phyloP scores from a whole-genome alignment of 2,797 vertebrate genomes.

The Mareca strepera region DNA sequence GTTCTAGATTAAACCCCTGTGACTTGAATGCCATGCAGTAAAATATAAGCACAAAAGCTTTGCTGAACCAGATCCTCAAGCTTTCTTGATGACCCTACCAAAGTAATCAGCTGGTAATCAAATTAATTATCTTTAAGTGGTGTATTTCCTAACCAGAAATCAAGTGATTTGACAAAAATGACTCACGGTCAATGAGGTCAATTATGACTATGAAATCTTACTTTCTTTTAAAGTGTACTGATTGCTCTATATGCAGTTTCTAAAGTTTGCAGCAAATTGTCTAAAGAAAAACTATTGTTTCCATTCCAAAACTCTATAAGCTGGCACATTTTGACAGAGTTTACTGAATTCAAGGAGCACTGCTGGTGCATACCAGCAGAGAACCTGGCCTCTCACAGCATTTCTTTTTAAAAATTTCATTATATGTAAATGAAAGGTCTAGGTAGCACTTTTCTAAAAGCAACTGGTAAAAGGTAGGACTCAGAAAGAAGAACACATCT shows the following conservation, averaged over 20 bases:
- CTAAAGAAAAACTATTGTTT: not conserved
- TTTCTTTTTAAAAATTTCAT: not conserved
- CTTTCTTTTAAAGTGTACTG: not conserved
- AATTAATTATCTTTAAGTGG: not conserved
- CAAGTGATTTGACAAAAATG: not conserved
- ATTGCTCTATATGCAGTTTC: not conserved
- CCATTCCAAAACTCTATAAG: not conserved
- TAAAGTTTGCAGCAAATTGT: not conserved
- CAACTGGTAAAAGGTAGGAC: not conserved
- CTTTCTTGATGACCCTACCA: not conserved
- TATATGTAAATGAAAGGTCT: not conserved
- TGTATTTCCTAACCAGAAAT: not conserved
- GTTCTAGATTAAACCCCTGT: not conserved
- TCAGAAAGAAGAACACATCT: not conserved
- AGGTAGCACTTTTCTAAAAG: not conserved
- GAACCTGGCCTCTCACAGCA: not conserved
- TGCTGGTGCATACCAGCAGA: not conserved
- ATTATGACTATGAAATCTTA: not conserved
- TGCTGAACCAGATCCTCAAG: not conserved
- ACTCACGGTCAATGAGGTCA: not conserved
- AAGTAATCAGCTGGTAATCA: not conserved
- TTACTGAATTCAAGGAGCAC: not conserved
- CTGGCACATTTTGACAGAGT: not conserved
- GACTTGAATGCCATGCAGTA: not conserved
- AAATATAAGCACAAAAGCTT: not conserved